Evolutionary conservation across 1,140 invertebrate species (phyloP).

Genomic region (Caenorhabditis briggsae): DNA sequence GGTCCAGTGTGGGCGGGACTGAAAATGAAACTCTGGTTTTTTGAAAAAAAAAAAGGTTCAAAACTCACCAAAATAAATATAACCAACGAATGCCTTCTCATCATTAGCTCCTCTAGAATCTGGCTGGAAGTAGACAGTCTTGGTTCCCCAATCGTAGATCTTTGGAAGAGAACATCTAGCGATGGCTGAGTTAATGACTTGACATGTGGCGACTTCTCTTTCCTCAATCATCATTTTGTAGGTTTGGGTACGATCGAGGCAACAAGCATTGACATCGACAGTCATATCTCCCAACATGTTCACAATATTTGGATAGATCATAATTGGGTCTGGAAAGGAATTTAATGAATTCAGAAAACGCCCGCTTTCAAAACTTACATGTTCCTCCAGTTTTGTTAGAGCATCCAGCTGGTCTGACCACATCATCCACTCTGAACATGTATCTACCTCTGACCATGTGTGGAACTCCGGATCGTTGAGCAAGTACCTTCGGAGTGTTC

Average conservation of each 20-base stretch:
- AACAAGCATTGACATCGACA: conserved; percentile 76
- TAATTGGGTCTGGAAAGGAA: conserved; percentile 70
- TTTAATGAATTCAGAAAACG: not conserved
- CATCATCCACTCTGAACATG: conserved; percentile 78
- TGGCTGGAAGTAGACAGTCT: conserved; percentile 77
- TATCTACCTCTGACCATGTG: conserved; percentile 77
- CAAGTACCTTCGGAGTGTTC: conserved; percentile 76
- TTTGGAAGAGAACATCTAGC: conserved; percentile 74
- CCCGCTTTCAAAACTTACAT: conserved; percentile 62
- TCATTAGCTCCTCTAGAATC: conserved; percentile 74
- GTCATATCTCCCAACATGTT: conserved; percentile 78
- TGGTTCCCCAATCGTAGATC: conserved; percentile 78
- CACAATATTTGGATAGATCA: conserved; percentile 78
- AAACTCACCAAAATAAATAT: conserved; percentile 75
- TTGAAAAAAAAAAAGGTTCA: not conserved
- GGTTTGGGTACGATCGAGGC: conserved; percentile 75
- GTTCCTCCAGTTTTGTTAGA: conserved; percentile 78
- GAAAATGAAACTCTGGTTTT: conserved; percentile 47
- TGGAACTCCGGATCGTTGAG: conserved; percentile 76
- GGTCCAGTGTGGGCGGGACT: conserved; percentile 75
- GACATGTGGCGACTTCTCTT: conserved; percentile 73
- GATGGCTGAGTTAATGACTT: conserved; percentile 74
- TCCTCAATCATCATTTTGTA: conserved; percentile 78
- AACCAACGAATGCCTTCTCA: conserved; percentile 77
- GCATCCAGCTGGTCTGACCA: conserved; percentile 76